Evolutionary conservation across 2,888 invertebrate species (phyloP).

Genomic region (Scelioninae gen. 2): DNA sequence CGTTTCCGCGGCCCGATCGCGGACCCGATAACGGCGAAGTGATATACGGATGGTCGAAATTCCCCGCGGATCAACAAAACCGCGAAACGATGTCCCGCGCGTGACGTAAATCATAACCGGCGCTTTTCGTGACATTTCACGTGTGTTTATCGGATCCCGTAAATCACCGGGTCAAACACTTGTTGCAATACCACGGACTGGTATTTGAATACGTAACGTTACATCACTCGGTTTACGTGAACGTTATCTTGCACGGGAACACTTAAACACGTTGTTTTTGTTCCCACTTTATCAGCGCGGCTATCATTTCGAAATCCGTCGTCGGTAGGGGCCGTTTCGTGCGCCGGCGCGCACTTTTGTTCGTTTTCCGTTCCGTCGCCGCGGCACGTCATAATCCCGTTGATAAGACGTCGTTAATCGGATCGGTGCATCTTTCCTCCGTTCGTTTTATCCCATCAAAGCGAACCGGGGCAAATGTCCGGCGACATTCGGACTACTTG

Average conservation of each 20-base stretch:
- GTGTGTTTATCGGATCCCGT: constrained; percentile 23
- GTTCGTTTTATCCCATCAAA: constrained; percentile 66
- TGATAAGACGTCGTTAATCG: constrained; percentile 66
- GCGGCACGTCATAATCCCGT: constrained; percentile 62
- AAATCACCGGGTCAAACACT: constrained; percentile 34
- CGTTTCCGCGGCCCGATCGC: constrained; percentile 31
- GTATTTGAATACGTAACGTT: constrained; percentile 55
- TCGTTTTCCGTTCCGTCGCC: constrained; percentile 14
- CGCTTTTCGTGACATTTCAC: constrained; percentile 27
- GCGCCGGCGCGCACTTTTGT: neutral
- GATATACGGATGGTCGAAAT: constrained; percentile 4
- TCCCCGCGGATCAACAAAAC: neutral
- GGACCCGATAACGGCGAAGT: constrained; percentile 34
- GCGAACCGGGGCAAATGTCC: constrained; percentile 57
- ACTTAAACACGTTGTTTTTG: constrained; percentile 12
- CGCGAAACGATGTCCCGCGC: constrained; percentile 15
- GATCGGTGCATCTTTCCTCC: constrained; percentile 65
- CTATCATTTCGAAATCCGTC: constrained; percentile 14
- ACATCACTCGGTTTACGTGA: constrained; percentile 41
- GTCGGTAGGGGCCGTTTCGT: constrained; percentile 9
- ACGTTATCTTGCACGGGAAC: constrained; percentile 32
- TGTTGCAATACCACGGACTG: constrained; percentile 24
- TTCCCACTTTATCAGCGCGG: constrained; percentile 19
- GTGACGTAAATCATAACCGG: constrained; percentile 31
- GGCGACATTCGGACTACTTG: constrained; percentile 52